Base-by-base conservation (phyloP, 2,113 vertebrate species). In the Condylura cristata region DNA sequence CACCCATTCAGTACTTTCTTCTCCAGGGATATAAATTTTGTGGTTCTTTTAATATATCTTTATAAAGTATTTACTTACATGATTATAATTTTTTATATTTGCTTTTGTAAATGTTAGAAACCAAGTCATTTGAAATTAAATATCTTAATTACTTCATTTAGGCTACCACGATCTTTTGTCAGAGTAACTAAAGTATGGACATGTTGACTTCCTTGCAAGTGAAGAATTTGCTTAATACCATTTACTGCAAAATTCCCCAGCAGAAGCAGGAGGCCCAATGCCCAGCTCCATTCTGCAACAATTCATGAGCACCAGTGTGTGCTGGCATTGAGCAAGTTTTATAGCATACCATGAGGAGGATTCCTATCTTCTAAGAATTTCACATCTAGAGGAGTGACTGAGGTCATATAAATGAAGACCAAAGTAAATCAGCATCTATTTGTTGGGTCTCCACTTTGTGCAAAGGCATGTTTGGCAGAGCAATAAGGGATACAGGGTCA, bases 11-110 rank as follows among this genome's bases (percentile, higher is more conserved):
- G 14, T 70, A 44, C 22, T 61, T 44, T 9, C 24, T 1, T 6
- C 12, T 6, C 53, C n/a, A 70, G 72, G 51, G 7, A 51, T 81
- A 91, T 41, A n/a, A 63, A 53, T 48, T 61, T 91, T 81, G 7
- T 2, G 51, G 30, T 79, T 90, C 58, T 66, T 41, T 91, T 48
- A 41, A 91, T 86, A 56, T 68, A 95, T 89, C 41, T 80, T 18
- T 68, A 66, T 7, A 93, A 90, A 86, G 26, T 68, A 79, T 84
- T 65, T 93, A 51, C 51, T 87, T 85, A 63, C 30, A 34, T 14
- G 16, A 39, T 89, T 95, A 17, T 90, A 18, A 74, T 68, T 88
- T 92, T 75, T 34, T 12, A 80, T 14, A 53, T 20, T 28, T 90
- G 11, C 16, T 18, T 90, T 95, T 89, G 58, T 26, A 66, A 48